Base-by-base conservation (phyloP, 1,140 invertebrate species). In the Monomorium pharaonis region DNA sequence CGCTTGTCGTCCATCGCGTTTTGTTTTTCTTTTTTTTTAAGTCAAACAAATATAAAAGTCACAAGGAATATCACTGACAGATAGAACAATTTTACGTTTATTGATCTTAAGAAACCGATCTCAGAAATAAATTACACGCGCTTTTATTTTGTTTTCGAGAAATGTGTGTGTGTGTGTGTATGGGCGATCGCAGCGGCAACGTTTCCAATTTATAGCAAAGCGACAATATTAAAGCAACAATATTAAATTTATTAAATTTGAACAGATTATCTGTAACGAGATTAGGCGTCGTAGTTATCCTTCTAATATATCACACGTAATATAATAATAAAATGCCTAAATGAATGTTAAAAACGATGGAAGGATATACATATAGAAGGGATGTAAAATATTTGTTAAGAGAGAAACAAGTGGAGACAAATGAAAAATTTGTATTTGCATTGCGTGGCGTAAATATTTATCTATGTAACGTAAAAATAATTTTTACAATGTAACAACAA, bases 401-500 rank as follows among this genome's bases (percentile, higher is more conserved):
- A 58, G 1, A 37, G 18, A n/a, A 0, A 58, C 16, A 56, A 24
- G n/a, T 56, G 21, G 16, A 37, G 6, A 14, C 58, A 70, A 69
- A 56, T 27, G 1, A 21, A 24, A 33, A 84, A 80, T 86, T n/a
- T 54, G 56, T 37, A 37, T 47, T 56, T 81, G 49, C 44, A 76
- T 80, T 83, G 65, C 49, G 14, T 81, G 49, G 3, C 78, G 65
- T 83, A 83, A 78, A 75, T 54, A 89, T 86, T 87, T 83, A 70
- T 86, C 69, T 75, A 83, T 77, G 54, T 86, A 70, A 84, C 62
- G 49, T 78, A 47, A 42, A 51, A 87, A 54, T 78, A 75, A 85
- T 72, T 72, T 87, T 84, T 72, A 87, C 77, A 85, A 86, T 81
- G 60, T 88, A 62, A 72, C 58, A 72, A 80, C 84, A 83, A 67